phyloP scores from a whole-genome alignment of 2,797 vertebrate species.

The Oophaga sylvatica region DNA sequence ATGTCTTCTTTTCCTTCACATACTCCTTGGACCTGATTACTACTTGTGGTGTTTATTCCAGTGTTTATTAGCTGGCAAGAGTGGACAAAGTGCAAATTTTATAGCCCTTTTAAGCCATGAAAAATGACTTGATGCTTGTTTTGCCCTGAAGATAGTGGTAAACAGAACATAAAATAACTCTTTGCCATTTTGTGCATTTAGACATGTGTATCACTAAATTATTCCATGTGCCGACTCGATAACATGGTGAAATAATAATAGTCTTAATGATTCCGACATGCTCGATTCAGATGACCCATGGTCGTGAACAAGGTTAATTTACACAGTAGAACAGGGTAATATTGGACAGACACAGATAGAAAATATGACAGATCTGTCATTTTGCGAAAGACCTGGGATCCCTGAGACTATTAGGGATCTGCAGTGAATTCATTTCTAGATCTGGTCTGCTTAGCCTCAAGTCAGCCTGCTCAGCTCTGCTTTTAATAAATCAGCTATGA shows the following conservation, averaged over 20 bases:
- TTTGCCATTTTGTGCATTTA: too few relatives aligned
- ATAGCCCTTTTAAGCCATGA: constrained; percentile 6
- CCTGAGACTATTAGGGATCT: constrained; percentile 8
- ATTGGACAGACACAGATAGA: background rate
- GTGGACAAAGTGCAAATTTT: background rate
- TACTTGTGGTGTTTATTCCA: background rate
- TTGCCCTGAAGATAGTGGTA: background rate
- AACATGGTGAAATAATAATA: background rate
- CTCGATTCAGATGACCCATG: background rate
- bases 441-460: constrained; percentile 12
- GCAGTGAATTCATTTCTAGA: constrained; percentile 17
- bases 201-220: background rate
- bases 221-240: background rate
- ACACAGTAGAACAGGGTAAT: constrained; percentile 1
- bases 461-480: constrained; percentile 17
- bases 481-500: constrained; percentile 27
- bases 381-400: background rate
- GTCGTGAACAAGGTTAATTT: background rate
- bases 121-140: constrained; percentile 9
- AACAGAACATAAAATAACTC: background rate
- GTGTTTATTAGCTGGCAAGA: constrained; percentile 1
- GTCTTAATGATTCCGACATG: background rate
- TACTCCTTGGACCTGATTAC: constrained; percentile 8
- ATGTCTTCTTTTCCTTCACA: background rate
- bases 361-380: background rate